These are phyloP conservation scores for Hoplodrina blanda DNA, from an alignment of 2,888 invertebrate species.

Conservation along the genomic window DNA sequence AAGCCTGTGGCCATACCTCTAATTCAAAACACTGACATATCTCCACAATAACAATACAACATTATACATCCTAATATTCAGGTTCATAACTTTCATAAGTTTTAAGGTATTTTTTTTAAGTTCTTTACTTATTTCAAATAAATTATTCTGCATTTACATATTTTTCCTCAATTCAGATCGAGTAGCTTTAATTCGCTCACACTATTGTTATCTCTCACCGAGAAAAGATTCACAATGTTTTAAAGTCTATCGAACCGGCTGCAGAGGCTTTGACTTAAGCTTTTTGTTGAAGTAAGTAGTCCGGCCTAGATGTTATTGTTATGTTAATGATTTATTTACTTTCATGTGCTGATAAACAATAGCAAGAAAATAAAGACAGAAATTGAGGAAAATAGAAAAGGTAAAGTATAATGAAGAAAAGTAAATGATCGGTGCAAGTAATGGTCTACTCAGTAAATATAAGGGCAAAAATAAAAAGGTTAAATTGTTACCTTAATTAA, in stretches of 20 bases:
- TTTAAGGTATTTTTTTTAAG: neutral
- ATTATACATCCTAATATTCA: slow-evolving; percentile 30
- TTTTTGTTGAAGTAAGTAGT: slow-evolving; percentile 69
- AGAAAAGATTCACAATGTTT: slow-evolving; percentile 48
- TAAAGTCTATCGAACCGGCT: slow-evolving; percentile 72
- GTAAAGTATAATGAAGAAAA: slow-evolving; percentile 71
- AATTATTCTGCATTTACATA: slow-evolving; percentile 56
- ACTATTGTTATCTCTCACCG: slow-evolving; percentile 49
- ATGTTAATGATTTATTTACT: slow-evolving; percentile 77
- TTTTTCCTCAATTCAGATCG: slow-evolving; percentile 89
- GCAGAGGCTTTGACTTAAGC: slow-evolving; percentile 85
- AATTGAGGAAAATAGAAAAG: slow-evolving; percentile 69
- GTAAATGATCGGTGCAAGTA: slow-evolving; percentile 77
- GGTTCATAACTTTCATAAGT: slow-evolving; percentile 15
- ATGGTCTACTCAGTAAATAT: slow-evolving; percentile 65
- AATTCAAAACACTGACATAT: slow-evolving; percentile 64
- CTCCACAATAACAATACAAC: slow-evolving; percentile 33
- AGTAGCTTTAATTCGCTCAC: slow-evolving; percentile 69
- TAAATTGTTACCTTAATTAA: slow-evolving; percentile 31
- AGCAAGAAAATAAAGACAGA: slow-evolving; percentile 74
- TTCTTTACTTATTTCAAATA: slow-evolving; percentile 8
- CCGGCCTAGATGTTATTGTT: slow-evolving; percentile 66
- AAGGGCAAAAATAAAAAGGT: slow-evolving; percentile 35
- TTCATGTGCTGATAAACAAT: slow-evolving; percentile 91
- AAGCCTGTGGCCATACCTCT: slow-evolving; percentile 92